Percentiles rank a stretch among this genome's conserved stretches.
These are phyloP conservation scores for Galemys pyrenaicus DNA, from an alignment of 2,113 vertebrate genomes.

Conservation along the genomic window DNA sequence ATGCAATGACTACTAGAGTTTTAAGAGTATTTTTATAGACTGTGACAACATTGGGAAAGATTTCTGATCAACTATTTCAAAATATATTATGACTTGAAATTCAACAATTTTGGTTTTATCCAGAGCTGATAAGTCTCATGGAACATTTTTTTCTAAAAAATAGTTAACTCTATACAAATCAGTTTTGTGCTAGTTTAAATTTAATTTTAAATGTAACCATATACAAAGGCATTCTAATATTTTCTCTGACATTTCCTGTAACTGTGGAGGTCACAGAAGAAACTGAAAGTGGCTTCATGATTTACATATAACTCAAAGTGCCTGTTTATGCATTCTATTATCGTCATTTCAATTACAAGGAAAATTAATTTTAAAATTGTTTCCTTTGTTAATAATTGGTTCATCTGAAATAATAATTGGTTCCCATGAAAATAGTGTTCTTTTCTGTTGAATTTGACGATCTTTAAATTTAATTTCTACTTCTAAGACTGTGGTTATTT, in stretches of 20 bases:
- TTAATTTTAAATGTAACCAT: slow-evolving; percentile 70
- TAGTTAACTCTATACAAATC: slow-evolving; percentile 42
- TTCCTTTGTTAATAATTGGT: slow-evolving; percentile 64
- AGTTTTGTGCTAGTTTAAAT: slow-evolving; percentile 52
- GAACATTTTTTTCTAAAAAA: slow-evolving; percentile 26
- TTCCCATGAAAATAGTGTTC: slow-evolving; percentile 53
- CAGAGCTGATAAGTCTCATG: slow-evolving; percentile 14
- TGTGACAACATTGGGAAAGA: background rate
- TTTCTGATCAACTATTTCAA: slow-evolving; percentile 57
- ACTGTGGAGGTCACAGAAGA: slow-evolving; percentile 43
- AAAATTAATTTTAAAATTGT: slow-evolving; percentile 65
- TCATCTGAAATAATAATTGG: slow-evolving; percentile 38
- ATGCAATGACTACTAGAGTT: background rate
- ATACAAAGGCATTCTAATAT: slow-evolving; percentile 60
- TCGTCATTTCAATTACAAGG: slow-evolving; percentile 60
- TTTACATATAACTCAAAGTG: slow-evolving; percentile 62
- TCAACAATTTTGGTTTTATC: slow-evolving; percentile 14
- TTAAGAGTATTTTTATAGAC: slow-evolving; percentile 39
- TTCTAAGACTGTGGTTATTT: slow-evolving; percentile 38
- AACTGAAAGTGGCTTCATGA: slow-evolving; percentile 54
- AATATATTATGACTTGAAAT: slow-evolving; percentile 3
- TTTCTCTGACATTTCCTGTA: slow-evolving; percentile 65
- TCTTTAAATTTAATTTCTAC: slow-evolving; percentile 62
- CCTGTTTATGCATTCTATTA: slow-evolving; percentile 51
- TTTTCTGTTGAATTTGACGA: slow-evolving; percentile 41